phyloP scores from a whole-genome alignment of 2,113 vertebrate species.

The Potamarius usumacintae region DNA sequence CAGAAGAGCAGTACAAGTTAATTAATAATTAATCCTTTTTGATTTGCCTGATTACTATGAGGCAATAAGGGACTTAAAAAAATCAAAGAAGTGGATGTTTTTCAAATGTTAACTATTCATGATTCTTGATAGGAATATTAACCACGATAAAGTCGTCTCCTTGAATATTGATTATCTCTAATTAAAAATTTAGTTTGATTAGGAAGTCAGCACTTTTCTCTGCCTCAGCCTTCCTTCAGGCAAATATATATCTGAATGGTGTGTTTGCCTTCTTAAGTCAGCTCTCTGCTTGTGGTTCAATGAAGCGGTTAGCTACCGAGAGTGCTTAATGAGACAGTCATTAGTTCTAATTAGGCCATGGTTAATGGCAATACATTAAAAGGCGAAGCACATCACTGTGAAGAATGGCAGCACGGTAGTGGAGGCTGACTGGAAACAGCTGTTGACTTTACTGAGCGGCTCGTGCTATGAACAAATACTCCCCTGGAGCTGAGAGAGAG shows the following conservation, averaged over 20 bases:
- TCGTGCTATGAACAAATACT: conserved; percentile 63
- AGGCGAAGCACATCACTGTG: conserved; percentile 70
- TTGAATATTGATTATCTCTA: conserved; percentile 96
- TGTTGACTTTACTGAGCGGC: conserved; percentile 66
- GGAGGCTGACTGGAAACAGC: conserved; percentile 67
- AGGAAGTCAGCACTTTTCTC: conserved; percentile 61
- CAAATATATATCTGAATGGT: conserved; percentile 61
- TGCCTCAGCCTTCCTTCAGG: conserved; percentile 71
- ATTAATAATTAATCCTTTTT: conserved; percentile 91
- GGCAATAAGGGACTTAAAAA: conserved; percentile 71
- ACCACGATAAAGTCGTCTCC: conserved; percentile 71
- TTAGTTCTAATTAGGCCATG: conserved; percentile 91
- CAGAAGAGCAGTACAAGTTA: conserved; percentile 62
- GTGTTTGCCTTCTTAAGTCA: conserved; percentile 57
- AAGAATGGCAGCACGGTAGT: conserved; percentile 59
- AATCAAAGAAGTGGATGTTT: conserved; percentile 77
- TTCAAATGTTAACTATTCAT: conserved; percentile 91
- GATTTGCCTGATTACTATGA: conserved; percentile 96
- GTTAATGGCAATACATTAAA: conserved; percentile 86
- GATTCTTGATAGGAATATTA: conserved; percentile 88
- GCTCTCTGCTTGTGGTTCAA: conserved; percentile 60
- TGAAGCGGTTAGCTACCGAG: conserved; percentile 81
- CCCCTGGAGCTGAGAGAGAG: conserved; percentile 35
- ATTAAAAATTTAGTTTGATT: conserved; percentile 94
- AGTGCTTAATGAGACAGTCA: conserved; percentile 79